A percentile compares a stretch with the other conserved stretches of the same genome.
These are phyloP conservation scores for Spinus olivaceus DNA, from an alignment of 2,797 vertebrate species.

Conservation along the genomic window DNA sequence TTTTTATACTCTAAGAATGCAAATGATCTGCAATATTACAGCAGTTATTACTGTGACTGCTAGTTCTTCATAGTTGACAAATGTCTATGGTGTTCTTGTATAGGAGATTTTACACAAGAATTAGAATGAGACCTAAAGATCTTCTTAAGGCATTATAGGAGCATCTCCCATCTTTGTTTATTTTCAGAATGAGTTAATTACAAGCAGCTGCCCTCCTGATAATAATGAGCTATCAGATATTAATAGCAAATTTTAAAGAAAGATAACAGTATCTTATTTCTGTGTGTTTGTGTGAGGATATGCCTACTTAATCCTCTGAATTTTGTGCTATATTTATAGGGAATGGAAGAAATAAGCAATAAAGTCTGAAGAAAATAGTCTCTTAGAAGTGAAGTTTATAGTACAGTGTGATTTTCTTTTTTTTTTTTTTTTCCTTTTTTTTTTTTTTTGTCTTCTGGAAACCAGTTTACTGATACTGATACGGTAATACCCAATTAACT, in stretches of 20 bases:
- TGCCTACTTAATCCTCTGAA: neutral
- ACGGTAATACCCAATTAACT: neutral
- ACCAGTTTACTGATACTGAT: neutral
- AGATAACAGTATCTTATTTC: neutral
- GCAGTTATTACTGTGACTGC: neutral
- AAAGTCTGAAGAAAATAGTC: neutral
- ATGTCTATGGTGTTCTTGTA: neutral
- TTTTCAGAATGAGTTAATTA: neutral
- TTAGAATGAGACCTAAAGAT: neutral
- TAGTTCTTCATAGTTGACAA: neutral
- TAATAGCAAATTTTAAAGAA: neutral
- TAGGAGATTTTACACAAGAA: neutral
- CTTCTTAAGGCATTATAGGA: neutral
- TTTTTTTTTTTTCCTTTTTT: too few species aligned
- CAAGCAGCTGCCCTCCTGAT: neutral
- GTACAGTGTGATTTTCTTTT: rapidly evolving
- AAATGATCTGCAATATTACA: neutral
- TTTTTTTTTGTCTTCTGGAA: neutral
- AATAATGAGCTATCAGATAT: neutral
- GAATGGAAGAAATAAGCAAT: neutral
- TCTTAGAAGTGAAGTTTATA: neutral
- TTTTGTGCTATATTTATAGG: neutral
- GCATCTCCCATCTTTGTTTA: neutral
- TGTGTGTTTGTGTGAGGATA: neutral
- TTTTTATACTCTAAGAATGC: neutral